Conservation (phyloP, 2,113 vertebrate genomes). For the Pipra filicauda region DNA sequence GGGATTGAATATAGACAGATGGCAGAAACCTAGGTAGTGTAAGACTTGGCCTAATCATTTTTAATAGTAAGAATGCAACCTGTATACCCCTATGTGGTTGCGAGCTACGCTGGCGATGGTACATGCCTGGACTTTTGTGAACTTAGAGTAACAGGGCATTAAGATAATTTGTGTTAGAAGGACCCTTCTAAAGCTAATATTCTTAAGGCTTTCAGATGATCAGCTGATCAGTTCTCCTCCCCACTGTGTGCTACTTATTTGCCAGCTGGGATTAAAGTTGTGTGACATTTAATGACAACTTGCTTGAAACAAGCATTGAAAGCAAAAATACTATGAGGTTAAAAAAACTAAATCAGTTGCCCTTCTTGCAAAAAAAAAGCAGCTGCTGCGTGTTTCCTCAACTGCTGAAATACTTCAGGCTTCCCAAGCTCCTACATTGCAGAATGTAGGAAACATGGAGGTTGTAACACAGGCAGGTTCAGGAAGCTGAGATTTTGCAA, state of each 20-base stretch:
- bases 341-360: neutral
- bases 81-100: too few relatives aligned
- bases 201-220: neutral
- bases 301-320: neutral
- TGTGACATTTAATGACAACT: neutral
- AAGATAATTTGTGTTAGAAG: neutral
- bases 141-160: neutral
- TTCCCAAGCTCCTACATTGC: neutral
- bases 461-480: neutral
- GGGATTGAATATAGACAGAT: too few relatives aligned
- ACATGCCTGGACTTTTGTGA: neutral
- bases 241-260: neutral
- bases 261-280: neutral
- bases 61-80: too few relatives aligned
- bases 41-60: too few relatives aligned
- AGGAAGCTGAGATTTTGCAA: neutral
- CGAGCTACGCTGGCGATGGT: too few relatives aligned
- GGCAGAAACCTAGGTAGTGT: too few relatives aligned
- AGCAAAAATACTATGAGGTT: neutral
- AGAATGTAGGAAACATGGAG: neutral
- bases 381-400: neutral
- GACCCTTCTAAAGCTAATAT: neutral
- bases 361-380: neutral
- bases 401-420: neutral
- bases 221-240: neutral